Evolutionary conservation across 2,797 vertebrate genomes (phyloP).

Genomic region (Cossypha caffra): DNA sequence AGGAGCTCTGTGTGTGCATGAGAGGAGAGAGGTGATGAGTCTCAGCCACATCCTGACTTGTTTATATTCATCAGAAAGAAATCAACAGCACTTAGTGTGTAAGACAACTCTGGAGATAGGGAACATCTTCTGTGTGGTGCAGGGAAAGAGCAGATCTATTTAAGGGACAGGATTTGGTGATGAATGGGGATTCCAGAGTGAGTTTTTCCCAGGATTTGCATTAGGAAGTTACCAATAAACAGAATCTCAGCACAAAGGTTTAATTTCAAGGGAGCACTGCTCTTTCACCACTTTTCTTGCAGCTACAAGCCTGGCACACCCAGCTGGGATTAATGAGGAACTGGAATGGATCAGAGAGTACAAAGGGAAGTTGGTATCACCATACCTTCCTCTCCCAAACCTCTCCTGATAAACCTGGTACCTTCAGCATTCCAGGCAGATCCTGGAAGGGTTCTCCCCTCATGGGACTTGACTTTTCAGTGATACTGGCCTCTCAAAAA

Average conservation of each 20-base stretch:
- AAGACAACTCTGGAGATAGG: background rate
- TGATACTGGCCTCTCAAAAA: background rate
- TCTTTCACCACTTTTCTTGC: background rate
- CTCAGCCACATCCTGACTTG: background rate
- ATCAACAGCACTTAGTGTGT: background rate
- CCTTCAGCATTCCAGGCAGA: background rate
- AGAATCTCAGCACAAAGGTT: background rate
- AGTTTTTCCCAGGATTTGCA: background rate
- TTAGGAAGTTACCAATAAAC: background rate
- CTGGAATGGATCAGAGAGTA: background rate
- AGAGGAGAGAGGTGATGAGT: background rate
- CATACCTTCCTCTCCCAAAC: background rate
- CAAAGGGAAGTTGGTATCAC: background rate
- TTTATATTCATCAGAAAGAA: constrained; percentile 5
- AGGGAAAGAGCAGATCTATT: background rate
- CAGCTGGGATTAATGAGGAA: background rate
- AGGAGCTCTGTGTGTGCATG: background rate
- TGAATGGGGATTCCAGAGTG: background rate
- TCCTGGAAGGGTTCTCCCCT: background rate
- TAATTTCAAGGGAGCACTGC: background rate
- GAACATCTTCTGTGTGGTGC: background rate
- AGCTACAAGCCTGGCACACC: background rate
- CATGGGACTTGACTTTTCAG: background rate
- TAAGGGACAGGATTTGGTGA: background rate
- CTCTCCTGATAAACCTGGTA: background rate